A percentile compares a stretch with the other conserved stretches of the same genome.
phyloP scores from a whole-genome alignment of 2,888 invertebrate genomes.

The Lithophane socia region DNA sequence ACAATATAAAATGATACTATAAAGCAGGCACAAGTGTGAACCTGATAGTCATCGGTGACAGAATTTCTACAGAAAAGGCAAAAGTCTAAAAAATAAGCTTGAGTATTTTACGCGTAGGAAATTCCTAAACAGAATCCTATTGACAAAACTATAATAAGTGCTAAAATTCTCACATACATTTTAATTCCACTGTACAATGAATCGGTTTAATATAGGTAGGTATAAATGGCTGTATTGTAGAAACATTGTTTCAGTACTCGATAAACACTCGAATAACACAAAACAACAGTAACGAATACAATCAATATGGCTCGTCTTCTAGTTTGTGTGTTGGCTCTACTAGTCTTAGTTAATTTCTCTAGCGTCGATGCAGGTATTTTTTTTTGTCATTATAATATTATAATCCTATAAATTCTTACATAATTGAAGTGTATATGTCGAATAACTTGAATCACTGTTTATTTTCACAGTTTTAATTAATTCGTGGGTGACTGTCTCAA shows the following conservation, averaged over 20 bases:
- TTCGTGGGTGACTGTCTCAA: neutral
- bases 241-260: conserved; percentile 27
- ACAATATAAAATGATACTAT: too few species aligned
- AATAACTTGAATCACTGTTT: neutral
- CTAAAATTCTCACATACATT: conserved; percentile 43
- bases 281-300: neutral
- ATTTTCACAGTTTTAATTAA: neutral
- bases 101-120: conserved; percentile 3
- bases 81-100: neutral
- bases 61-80: neutral
- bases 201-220: neutral
- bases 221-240: conserved; percentile 36
- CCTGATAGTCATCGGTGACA: too few species aligned
- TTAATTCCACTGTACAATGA: conserved; percentile 30
- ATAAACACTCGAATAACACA: conserved; percentile 2
- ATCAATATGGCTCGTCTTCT: conserved; percentile 50
- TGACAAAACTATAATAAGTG: conserved; percentile 24
- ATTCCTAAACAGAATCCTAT: conserved; percentile 18
- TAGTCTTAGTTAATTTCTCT: conserved; percentile 16
- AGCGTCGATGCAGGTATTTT: conserved; percentile 41
- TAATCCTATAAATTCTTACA: neutral
- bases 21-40: too few species aligned
- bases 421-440: neutral
- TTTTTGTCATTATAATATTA: too few species aligned
- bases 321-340: conserved; percentile 26